Conservation (phyloP, 2,888 invertebrate species). For the Cataglyphis livida region DNA sequence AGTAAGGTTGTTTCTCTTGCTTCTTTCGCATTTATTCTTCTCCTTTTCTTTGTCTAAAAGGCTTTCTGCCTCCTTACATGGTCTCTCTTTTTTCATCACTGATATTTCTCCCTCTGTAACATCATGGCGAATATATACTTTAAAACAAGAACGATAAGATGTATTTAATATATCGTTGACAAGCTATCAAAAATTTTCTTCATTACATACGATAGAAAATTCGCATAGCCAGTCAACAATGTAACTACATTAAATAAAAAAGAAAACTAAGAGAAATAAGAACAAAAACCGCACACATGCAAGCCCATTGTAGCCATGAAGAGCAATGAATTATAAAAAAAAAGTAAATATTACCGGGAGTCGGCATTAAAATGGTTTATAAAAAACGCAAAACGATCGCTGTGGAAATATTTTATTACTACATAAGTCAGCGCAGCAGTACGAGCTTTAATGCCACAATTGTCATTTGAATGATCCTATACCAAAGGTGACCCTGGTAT, state of each 20-base stretch:
- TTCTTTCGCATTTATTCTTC: not conserved
- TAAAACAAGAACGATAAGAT: not conserved
- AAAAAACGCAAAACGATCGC: not conserved
- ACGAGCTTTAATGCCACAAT: not conserved
- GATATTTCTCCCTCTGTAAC: conserved; percentile 24
- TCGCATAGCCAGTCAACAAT: not conserved
- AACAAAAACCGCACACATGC: conserved; percentile 28
- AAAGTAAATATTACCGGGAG: not conserved
- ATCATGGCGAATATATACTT: conserved; percentile 1
- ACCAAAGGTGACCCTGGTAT: too few species aligned
- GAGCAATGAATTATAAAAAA: not conserved
- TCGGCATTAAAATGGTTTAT: not conserved
- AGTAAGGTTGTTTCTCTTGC: not conserved
- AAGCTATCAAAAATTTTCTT: conserved; percentile 5
- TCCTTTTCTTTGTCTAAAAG: not conserved
- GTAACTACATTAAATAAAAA: not conserved
- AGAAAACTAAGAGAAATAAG: not conserved
- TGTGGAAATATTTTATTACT: conserved; percentile 9
- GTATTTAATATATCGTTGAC: not conserved
- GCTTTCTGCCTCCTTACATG: not conserved
- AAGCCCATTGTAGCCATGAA: conserved; percentile 35
- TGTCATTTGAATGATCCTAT: not conserved
- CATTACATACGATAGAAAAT: not conserved
- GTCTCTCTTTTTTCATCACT: not conserved
- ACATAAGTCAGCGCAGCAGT: not conserved